These are phyloP conservation scores for Cephus rjabovi DNA, from an alignment of 2,888 invertebrate species.

Conservation along the genomic window DNA sequence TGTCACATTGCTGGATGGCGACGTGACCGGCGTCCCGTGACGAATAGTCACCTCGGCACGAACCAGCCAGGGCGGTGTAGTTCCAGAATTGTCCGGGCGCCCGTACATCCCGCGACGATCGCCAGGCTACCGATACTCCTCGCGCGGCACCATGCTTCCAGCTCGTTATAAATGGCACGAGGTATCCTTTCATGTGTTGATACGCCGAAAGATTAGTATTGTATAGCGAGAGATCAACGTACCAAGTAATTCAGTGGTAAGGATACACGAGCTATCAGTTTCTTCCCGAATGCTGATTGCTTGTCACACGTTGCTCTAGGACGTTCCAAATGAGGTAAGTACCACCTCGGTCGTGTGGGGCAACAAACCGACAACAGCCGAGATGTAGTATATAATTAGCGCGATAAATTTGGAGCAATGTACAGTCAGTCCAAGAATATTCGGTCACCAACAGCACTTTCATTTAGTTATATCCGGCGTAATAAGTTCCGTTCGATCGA, in stretches of 20 bases:
- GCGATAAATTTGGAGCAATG: conserved; percentile 52
- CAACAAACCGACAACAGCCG: conserved; percentile 21
- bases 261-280: not conserved
- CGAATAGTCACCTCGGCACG: conserved; percentile 77
- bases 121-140: not conserved
- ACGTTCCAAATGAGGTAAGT: not conserved
- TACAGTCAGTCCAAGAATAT: conserved; percentile 41
- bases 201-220: not conserved
- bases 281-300: not conserved
- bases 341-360: conserved; percentile 1
- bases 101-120: conserved; percentile 15
- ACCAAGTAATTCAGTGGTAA: not conserved
- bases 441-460: conserved; percentile 23
- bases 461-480: not conserved
- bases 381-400: conserved; percentile 49
- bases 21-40: conserved; percentile 64
- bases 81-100: conserved; percentile 40
- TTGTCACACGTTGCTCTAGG: not conserved
- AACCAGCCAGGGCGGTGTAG: conserved; percentile 75
- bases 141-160: not conserved
- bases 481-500: not conserved
- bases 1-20: conserved; percentile 44
- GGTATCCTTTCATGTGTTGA: not conserved
- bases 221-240: not conserved
- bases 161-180: not conserved